Evolutionary conservation across 2,888 invertebrate genomes (phyloP).

Genomic region (Petrolisthes manimaculis): DNA sequence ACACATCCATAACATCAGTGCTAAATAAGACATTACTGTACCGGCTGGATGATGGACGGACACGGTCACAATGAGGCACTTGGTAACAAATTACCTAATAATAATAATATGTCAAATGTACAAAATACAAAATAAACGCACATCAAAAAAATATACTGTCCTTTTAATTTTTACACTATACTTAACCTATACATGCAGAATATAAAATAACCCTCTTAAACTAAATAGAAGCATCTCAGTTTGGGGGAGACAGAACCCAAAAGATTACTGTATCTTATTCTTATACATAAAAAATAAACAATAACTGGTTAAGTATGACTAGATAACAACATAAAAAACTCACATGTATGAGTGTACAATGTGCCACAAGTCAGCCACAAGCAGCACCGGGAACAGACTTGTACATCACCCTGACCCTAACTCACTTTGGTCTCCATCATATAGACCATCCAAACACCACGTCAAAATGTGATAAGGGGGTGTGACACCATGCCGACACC

Average conservation of each 20-base stretch:
- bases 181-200: background rate
- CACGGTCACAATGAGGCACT: constrained; percentile 51
- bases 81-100: constrained; percentile 20
- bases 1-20: background rate
- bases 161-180: background rate
- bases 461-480: no score
- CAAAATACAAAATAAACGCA: background rate
- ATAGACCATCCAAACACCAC: no score
- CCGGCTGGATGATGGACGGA: constrained; percentile 54
- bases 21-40: background rate
- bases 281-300: no score
- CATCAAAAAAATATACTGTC: constrained; percentile 4
- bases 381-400: no score
- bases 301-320: no score
- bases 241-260: background rate
- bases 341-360: no score
- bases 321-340: no score
- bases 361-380: no score
- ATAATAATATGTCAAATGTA: background rate
- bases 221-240: background rate
- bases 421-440: no score
- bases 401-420: no score
- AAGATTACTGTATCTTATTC: no score
- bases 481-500: no score
- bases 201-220: background rate